These are phyloP conservation scores for Lissocephala sabroskyi DNA, from an alignment of 2,888 invertebrate species.

Conservation along the genomic window DNA sequence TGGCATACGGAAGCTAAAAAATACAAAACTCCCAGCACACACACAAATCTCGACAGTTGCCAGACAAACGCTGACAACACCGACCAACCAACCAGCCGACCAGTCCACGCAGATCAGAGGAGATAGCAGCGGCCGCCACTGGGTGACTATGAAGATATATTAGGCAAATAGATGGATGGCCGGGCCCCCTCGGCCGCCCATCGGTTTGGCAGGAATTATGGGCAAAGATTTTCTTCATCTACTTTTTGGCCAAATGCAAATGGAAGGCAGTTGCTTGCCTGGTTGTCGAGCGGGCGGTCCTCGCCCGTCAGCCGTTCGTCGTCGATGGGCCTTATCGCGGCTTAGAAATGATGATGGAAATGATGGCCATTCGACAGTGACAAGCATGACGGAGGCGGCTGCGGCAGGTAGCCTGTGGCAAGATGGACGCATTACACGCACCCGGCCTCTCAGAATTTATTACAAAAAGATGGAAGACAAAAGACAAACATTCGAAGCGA, in stretches of 20 bases:
- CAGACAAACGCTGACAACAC: conserved; percentile 45
- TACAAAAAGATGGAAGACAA: conserved; percentile 53
- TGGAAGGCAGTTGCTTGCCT: no score
- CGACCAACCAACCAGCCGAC: conserved; percentile 13
- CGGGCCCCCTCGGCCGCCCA: conserved; percentile 19
- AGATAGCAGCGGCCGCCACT: conserved; percentile 49
- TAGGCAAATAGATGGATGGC: conserved; percentile 63
- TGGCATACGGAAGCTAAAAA: conserved; percentile 8
- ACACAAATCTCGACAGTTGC: conserved; percentile 41
- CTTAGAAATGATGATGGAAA: neutral
- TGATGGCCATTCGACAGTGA: no score
- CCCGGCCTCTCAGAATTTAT: conserved; percentile 52
- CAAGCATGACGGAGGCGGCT: no score
- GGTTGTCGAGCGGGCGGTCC: no score
- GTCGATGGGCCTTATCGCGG: no score
- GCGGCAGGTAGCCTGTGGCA: no score
- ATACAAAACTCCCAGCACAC: conserved; percentile 14
- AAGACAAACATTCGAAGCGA: conserved; percentile 33
- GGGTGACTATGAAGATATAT: conserved; percentile 65
- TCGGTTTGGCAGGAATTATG: conserved; percentile 5
- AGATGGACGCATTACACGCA: no score
- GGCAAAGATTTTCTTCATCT: conserved; percentile 27
- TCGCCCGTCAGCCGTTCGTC: no score
- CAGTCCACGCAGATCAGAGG: conserved; percentile 23
- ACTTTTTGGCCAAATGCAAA: conserved; percentile 52